A percentile compares a stretch with the other conserved stretches of the same genome.
Conservation (phyloP, 2,888 invertebrate species). For the Ommatoiulus sabulosus region DNA sequence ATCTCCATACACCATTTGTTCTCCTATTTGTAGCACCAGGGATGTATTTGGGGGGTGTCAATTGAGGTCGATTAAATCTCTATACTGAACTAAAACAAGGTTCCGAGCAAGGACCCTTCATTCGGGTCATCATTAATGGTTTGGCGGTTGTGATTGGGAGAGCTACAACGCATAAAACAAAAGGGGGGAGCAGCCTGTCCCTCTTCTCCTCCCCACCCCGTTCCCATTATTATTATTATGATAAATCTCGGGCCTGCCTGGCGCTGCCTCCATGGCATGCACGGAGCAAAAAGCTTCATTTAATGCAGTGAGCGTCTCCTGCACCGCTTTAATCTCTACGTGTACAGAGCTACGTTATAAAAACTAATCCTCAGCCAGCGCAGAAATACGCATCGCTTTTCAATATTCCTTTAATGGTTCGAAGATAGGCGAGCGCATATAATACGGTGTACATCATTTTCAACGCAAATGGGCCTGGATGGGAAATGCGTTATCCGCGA, state of each 20-base stretch:
- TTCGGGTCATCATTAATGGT: background rate
- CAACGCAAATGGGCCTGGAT: conserved; percentile 46
- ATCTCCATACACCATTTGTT: background rate
- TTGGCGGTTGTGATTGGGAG: background rate
- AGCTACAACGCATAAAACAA: background rate
- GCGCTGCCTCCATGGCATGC: background rate
- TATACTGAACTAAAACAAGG: too few relatives aligned
- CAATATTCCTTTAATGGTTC: conserved; percentile 35
- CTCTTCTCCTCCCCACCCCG: background rate
- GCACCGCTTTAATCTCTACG: background rate
- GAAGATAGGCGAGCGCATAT: background rate
- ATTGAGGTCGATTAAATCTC: too few relatives aligned
- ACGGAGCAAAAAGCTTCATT: conserved; percentile 24
- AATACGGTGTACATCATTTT: conserved; percentile 42
- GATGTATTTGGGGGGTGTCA: too few relatives aligned
- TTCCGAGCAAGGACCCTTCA: background rate
- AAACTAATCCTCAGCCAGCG: conserved; percentile 29
- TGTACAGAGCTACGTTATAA: conserved; percentile 17
- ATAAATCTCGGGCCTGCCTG: background rate
- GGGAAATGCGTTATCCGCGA: conserved; percentile 32
- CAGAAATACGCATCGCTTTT: conserved; percentile 9
- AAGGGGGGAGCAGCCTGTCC: background rate
- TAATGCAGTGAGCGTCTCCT: background rate
- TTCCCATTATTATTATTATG: background rate
- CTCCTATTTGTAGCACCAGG: too few relatives aligned